phyloP scores from a whole-genome alignment of 1,140 invertebrate genomes.

The Harlomillsia oculata region DNA sequence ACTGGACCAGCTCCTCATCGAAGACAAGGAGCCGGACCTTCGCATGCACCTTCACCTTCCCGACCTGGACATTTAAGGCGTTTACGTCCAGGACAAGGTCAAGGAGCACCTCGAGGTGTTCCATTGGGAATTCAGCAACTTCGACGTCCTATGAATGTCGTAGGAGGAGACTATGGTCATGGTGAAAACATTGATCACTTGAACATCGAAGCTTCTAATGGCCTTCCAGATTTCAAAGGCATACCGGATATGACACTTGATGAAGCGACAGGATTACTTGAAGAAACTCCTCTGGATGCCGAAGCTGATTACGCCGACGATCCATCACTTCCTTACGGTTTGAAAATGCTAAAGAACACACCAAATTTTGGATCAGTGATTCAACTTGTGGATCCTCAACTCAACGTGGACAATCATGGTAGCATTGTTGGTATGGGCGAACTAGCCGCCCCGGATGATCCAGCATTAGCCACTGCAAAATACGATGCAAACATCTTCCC shows the following conservation, averaged over 20 bases:
- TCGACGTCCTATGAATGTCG: too few species aligned
- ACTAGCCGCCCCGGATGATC: neutral
- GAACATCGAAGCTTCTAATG: too few species aligned
- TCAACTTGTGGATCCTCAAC: constrained; percentile 13
- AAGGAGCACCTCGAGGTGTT: neutral
- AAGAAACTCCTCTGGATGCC: neutral
- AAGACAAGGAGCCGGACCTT: neutral
- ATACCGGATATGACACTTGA: neutral
- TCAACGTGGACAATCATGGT: neutral
- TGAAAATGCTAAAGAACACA: constrained; percentile 24
- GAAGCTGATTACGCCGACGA: neutral
- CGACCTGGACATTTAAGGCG: too few species aligned
- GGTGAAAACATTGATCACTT: too few species aligned
- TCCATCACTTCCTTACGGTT: constrained; percentile 16
- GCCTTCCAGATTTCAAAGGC: constrained; percentile 5
- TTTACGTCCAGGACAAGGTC: neutral
- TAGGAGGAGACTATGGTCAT: too few species aligned
- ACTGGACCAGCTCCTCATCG: neutral
- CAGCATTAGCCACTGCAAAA: constrained; percentile 4
- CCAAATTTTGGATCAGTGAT: constrained; percentile 28
- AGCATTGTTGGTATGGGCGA: neutral
- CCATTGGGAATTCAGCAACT: too few species aligned
- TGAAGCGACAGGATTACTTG: neutral
- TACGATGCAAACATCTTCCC: constrained; percentile 35
- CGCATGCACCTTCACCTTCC: too few species aligned